Conservation (phyloP, 2,888 invertebrate species). For the Ormia ochracea region DNA sequence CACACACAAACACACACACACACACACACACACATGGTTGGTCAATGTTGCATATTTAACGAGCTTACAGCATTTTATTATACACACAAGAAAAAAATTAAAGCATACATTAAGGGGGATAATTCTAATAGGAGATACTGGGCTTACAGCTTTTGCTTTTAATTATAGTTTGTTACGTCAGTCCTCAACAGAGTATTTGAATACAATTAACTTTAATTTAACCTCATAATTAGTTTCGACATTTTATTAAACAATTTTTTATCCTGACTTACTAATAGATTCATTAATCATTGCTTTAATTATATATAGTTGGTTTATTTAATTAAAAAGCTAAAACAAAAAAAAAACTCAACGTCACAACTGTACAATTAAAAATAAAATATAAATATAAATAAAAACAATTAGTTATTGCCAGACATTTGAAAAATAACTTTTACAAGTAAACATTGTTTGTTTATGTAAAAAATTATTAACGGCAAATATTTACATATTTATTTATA, state of each 20-base stretch:
- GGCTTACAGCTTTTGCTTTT: too few species aligned
- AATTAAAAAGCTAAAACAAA: slow-evolving; percentile 1
- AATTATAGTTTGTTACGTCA: too few species aligned
- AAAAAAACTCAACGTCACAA: slow-evolving; percentile 15
- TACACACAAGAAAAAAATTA: too few species aligned
- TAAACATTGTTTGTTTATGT: slow-evolving; percentile 4
- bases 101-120: too few species aligned
- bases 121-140: too few species aligned
- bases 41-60: too few species aligned
- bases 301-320: neutral
- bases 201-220: neutral
- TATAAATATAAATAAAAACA: slow-evolving; percentile 4
- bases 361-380: slow-evolving; percentile 27
- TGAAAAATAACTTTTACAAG: slow-evolving; percentile 18
- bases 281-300: slow-evolving; percentile 16
- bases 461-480: slow-evolving; percentile 26
- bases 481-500: slow-evolving; percentile 29
- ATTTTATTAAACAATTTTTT: neutral
- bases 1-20: too few species aligned
- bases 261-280: slow-evolving; percentile 1
- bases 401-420: slow-evolving; percentile 17
- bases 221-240: slow-evolving; percentile 20
- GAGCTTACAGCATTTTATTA: too few species aligned
- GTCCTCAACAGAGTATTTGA: neutral
- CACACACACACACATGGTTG: too few species aligned